A percentile compares a stretch with the other conserved stretches of the same genome.
phyloP scores from a whole-genome alignment of 2,888 invertebrate species.

The Heliconius hortense region DNA sequence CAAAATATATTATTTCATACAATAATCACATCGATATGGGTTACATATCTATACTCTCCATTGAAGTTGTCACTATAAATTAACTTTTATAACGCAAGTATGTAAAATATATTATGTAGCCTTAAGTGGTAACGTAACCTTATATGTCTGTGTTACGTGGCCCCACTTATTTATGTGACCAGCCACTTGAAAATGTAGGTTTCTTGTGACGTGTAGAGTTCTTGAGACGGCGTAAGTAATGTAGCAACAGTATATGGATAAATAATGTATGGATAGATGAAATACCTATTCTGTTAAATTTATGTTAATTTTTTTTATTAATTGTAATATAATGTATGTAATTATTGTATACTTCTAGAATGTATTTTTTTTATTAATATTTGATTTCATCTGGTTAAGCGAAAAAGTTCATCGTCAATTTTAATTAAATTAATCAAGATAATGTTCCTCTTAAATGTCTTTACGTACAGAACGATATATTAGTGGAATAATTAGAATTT shows the following conservation, averaged over 20 bases:
- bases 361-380: background rate
- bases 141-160: slow-evolving; percentile 30
- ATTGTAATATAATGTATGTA: background rate
- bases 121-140: slow-evolving; percentile 25
- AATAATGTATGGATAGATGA: background rate
- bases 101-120: slow-evolving; percentile 4
- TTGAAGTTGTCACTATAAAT: slow-evolving; percentile 7
- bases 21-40: background rate
- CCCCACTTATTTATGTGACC: slow-evolving; percentile 35
- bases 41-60: background rate
- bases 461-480: too few species aligned
- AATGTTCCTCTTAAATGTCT: too few species aligned
- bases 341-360: background rate
- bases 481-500: too few species aligned
- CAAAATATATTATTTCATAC: too few species aligned
- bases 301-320: background rate
- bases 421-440: too few species aligned
- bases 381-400: background rate
- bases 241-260: slow-evolving; percentile 1
- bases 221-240: slow-evolving; percentile 35
- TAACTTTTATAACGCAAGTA: background rate
- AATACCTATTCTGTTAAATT: background rate
- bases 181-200: slow-evolving; percentile 37
- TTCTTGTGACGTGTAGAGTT: slow-evolving; percentile 37
- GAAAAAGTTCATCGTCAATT: background rate